These are phyloP conservation scores for Rhogogaster chlorosoma DNA, from an alignment of 2,888 invertebrate genomes.

Conservation along the genomic window DNA sequence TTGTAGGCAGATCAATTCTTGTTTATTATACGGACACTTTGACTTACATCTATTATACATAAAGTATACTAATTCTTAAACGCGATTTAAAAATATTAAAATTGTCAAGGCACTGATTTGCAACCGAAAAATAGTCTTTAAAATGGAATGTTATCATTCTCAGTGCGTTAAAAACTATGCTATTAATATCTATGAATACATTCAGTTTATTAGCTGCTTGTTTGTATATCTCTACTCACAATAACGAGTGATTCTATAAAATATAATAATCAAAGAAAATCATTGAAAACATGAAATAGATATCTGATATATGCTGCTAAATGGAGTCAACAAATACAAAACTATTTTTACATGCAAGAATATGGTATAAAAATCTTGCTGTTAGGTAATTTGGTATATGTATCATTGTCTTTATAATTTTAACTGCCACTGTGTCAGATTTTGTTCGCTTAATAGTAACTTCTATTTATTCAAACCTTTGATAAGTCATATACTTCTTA, in stretches of 20 bases:
- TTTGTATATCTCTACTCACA: neutral
- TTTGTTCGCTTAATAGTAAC: neutral
- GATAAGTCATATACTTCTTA: neutral
- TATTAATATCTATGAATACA: conserved; percentile 5
- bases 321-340: neutral
- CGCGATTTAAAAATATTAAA: neutral
- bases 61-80: neutral
- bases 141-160: neutral
- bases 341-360: neutral
- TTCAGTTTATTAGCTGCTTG: neutral
- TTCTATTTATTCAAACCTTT: neutral
- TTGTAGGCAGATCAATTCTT: neutral
- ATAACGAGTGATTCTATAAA: neutral
- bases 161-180: conserved; percentile 12
- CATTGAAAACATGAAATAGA: neutral
- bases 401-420: neutral
- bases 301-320: neutral
- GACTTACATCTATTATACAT: conserved; percentile 24
- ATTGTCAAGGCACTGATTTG: conserved; percentile 31
- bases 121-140: neutral
- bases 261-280: neutral
- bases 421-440: neutral
- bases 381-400: neutral
- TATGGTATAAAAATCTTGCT: neutral
- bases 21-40: neutral